Conservation (phyloP, 2,797 vertebrate species). For the Sebastes taczanowskii region DNA sequence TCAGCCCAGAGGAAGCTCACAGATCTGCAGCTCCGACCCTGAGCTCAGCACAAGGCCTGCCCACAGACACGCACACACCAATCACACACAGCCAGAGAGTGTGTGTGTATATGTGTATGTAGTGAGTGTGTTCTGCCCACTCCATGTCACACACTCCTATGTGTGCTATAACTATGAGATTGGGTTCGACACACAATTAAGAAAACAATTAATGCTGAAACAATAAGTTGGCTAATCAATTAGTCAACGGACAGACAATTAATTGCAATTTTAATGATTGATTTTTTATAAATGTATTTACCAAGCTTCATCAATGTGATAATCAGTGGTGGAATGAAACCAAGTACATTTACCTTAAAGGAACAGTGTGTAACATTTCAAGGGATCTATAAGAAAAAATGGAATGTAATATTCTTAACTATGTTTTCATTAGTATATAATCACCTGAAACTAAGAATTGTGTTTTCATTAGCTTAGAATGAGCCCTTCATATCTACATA, state of each 20-base stretch:
- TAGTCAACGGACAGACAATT: background rate
- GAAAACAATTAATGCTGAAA: background rate
- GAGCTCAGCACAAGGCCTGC: slow-evolving; percentile 18
- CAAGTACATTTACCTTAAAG: background rate
- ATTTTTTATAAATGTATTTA: background rate
- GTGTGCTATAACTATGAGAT: background rate
- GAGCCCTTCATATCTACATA: too few relatives aligned
- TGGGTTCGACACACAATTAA: background rate
- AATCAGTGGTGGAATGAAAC: background rate
- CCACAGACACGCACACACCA: slow-evolving; percentile 34
- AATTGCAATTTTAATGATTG: background rate
- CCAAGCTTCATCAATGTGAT: background rate
- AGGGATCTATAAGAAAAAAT: too few relatives aligned
- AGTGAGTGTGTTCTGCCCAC: background rate
- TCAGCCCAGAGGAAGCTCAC: slow-evolving; percentile 46
- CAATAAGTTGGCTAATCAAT: background rate
- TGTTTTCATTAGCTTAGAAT: too few relatives aligned
- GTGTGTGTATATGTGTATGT: background rate
- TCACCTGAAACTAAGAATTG: too few relatives aligned
- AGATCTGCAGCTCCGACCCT: slow-evolving; percentile 8
- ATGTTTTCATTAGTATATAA: too few relatives aligned
- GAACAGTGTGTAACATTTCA: too few relatives aligned
- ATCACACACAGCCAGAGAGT: background rate
- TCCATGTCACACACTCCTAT: background rate
- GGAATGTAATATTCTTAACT: too few relatives aligned